phyloP scores from a whole-genome alignment of 2,888 invertebrate species.

The Drosophila yooni region DNA sequence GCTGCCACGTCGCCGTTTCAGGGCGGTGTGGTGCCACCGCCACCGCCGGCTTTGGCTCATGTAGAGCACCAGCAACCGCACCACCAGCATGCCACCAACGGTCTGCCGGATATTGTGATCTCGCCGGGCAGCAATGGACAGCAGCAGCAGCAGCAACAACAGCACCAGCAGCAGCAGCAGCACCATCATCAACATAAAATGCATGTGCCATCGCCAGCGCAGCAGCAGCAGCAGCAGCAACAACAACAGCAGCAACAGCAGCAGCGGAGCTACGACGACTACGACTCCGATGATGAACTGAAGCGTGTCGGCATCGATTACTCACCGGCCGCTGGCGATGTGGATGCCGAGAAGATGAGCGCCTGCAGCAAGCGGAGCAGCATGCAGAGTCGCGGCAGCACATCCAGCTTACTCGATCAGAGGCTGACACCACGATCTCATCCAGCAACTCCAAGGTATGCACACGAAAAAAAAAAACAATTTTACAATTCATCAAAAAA shows the following conservation, averaged over 20 bases:
- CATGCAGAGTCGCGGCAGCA: conserved; percentile 96
- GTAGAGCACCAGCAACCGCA: conserved; percentile 50
- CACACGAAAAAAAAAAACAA: too few species aligned
- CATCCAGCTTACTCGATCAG: conserved; percentile 92
- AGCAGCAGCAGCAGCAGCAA: conserved; percentile 28
- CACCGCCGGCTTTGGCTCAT: conserved; percentile 56
- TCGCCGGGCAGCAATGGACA: conserved; percentile 77
- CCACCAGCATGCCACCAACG: conserved; percentile 58
- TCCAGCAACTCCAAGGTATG: conserved; percentile 94
- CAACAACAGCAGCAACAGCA: conserved; percentile 84
- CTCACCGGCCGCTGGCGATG: conserved; percentile 86
- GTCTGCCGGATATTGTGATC: conserved; percentile 82
- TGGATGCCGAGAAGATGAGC: conserved; percentile 90
- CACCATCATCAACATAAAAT: conserved; percentile 51
- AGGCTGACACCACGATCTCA: conserved; percentile 95
- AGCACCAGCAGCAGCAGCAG: conserved; percentile 46
- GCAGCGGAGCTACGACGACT: conserved; percentile 89
- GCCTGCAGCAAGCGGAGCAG: conserved; percentile 95
- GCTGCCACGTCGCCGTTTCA: conserved; percentile 88
- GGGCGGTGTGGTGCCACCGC: conserved; percentile 54
- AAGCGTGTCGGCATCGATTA: conserved; percentile 92
- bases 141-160: conserved; percentile 22
- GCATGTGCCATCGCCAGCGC: conserved; percentile 50
- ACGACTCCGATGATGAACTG: conserved; percentile 96
- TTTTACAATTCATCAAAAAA: background rate